A percentile compares a stretch with the other conserved stretches of the same genome.
These are phyloP conservation scores for Euwallacea fornicatus DNA, from an alignment of 1,140 invertebrate genomes.

Conservation along the genomic window DNA sequence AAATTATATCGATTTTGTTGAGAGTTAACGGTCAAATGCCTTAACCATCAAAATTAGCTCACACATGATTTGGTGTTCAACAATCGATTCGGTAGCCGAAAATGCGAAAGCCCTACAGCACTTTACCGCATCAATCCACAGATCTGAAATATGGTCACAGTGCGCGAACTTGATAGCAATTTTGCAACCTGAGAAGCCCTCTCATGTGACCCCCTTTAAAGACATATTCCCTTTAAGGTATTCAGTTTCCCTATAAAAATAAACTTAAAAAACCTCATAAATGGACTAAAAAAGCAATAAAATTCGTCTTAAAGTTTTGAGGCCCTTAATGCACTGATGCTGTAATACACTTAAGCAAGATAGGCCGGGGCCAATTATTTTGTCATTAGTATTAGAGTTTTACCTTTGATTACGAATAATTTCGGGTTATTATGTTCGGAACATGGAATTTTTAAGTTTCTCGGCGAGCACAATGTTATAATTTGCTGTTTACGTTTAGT, in stretches of 20 bases:
- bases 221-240: too few relatives aligned
- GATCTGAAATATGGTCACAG: slow-evolving; percentile 8
- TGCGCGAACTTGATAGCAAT: slow-evolving; percentile 12
- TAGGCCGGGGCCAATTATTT: slow-evolving; percentile 34
- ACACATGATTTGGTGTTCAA: slow-evolving; percentile 6
- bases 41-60: not conserved
- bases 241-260: too few relatives aligned
- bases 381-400: slow-evolving; percentile 34
- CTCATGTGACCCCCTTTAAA: not conserved
- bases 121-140: not conserved
- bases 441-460: slow-evolving; percentile 30
- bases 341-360: slow-evolving; percentile 32
- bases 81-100: slow-evolving; percentile 13
- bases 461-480: slow-evolving; percentile 25
- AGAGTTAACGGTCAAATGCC: slow-evolving; percentile 5
- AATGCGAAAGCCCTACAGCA: not conserved
- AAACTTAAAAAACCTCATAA: too few relatives aligned
- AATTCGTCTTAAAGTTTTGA: slow-evolving; percentile 4
- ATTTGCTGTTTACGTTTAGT: slow-evolving; percentile 27
- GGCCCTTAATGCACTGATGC: slow-evolving; percentile 24
- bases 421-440: slow-evolving; percentile 34
- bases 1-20: not conserved
- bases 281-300: too few relatives aligned
- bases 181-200: slow-evolving; percentile 19
- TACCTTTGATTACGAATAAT: slow-evolving; percentile 38